phyloP scores from a whole-genome alignment of 2,113 vertebrate genomes.

The Sapajus apella region DNA sequence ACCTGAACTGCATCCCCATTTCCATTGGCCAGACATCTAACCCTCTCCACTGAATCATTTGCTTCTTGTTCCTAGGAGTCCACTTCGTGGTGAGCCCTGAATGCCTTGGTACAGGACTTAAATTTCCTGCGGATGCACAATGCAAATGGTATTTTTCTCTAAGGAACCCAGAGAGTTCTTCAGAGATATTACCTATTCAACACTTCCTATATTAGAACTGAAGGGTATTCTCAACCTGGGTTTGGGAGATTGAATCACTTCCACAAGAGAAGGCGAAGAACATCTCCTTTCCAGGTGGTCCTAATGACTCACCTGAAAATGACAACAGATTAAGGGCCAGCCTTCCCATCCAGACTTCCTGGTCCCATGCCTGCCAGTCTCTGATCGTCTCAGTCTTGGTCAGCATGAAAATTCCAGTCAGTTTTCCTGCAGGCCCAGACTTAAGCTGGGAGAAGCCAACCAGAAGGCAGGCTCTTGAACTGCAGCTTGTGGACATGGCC shows the following conservation, averaged over 20 bases:
- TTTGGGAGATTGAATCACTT: constrained; percentile 6
- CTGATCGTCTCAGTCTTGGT: not conserved
- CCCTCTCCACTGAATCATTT: not conserved
- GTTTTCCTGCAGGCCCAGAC: not conserved
- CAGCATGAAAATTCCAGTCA: not conserved
- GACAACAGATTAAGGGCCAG: not conserved
- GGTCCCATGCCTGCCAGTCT: not conserved
- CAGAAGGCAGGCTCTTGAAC: not conserved
- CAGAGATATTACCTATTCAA: not conserved
- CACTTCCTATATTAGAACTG: not conserved
- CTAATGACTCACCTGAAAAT: not conserved
- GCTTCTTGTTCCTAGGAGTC: not conserved
- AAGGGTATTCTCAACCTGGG: not conserved
- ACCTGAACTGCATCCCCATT: not conserved
- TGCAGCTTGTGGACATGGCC: not conserved
- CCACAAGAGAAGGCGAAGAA: not conserved
- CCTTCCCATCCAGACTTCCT: not conserved
- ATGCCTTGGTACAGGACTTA: not conserved
- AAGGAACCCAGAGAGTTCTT: constrained; percentile 7
- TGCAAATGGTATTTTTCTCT: not conserved
- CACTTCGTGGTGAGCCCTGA: not conserved
- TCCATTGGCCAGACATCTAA: not conserved
- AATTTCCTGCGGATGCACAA: not conserved
- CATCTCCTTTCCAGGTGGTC: not conserved
- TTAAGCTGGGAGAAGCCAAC: not conserved